phyloP scores from a whole-genome alignment of 2,113 vertebrate species.

The Calypte anna region DNA sequence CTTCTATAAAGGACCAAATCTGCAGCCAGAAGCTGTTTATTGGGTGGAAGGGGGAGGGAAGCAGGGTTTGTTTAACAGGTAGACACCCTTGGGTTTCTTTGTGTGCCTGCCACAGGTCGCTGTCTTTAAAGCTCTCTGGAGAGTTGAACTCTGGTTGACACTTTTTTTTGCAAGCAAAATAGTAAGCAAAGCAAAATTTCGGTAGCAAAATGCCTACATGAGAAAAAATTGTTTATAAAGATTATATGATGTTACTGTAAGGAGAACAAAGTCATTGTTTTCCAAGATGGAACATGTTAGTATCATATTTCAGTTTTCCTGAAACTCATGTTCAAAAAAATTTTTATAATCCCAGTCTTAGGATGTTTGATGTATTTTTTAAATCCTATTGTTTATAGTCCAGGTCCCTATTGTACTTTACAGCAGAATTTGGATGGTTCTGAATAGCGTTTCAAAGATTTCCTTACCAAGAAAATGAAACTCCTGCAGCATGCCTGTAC shows the following conservation, averaged over 20 bases:
- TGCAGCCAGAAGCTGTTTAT: conserved; percentile 67
- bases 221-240: not conserved
- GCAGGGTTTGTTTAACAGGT: not conserved
- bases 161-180: not conserved
- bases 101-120: not conserved
- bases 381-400: not conserved
- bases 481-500: fast-evolving
- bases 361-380: not conserved
- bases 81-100: not conserved
- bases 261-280: not conserved
- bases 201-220: not conserved
- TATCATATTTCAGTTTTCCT: not conserved
- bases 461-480: not conserved
- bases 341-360: not conserved
- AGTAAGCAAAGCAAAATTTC: not conserved
- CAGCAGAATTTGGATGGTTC: not conserved
- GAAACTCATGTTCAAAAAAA: not conserved
- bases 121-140: fast-evolving
- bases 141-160: not conserved
- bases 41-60: not conserved
- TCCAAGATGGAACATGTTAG: not conserved
- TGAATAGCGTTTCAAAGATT: not conserved
- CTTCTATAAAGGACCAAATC: conserved; percentile 37
- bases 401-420: not conserved
- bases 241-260: not conserved